A percentile compares a stretch with the other conserved stretches of the same genome.
phyloP scores from a whole-genome alignment of 2,113 vertebrate genomes.

The Brachirus orientalis region DNA sequence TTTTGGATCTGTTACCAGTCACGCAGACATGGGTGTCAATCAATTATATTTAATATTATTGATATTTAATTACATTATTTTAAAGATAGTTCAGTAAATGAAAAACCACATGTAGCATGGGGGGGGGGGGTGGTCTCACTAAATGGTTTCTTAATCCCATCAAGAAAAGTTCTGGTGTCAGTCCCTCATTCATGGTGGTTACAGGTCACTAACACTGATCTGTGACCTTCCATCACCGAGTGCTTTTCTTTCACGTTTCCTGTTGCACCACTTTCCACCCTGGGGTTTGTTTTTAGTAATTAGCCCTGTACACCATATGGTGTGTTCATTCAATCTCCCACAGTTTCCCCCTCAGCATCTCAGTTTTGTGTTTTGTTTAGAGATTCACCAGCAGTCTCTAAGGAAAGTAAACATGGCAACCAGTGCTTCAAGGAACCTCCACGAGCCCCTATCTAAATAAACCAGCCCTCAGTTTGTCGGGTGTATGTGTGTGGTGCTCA shows the following conservation, averaged over 20 bases:
- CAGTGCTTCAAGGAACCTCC: constrained; percentile 26
- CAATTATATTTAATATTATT: too few relatives aligned
- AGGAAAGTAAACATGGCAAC: constrained; percentile 38
- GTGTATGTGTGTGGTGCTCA: background rate
- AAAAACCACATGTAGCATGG: too few relatives aligned
- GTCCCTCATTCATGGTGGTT: too few relatives aligned
- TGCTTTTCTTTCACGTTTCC: too few relatives aligned
- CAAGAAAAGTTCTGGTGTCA: too few relatives aligned
- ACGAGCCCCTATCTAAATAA: constrained; percentile 40
- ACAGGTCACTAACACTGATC: too few relatives aligned
- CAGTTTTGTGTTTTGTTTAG: constrained; percentile 24
- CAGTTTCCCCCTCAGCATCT: constrained; percentile 5
- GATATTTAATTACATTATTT: too few relatives aligned
- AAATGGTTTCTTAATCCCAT: too few relatives aligned
- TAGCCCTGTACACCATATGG: constrained; percentile 4
- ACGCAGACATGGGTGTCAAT: too few relatives aligned
- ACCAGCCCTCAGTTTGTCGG: constrained; percentile 1
- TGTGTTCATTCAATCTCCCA: constrained; percentile 25
- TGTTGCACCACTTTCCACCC: background rate
- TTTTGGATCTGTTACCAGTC: too few relatives aligned
- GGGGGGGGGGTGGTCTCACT: too few relatives aligned
- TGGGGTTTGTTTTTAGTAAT: constrained; percentile 42
- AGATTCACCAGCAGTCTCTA: constrained; percentile 29
- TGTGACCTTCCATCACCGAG: background rate
- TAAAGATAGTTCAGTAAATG: too few relatives aligned